A percentile compares a stretch with the other conserved stretches of the same genome.
These are phyloP conservation scores for Falco novaeseelandiae DNA, from an alignment of 2,797 vertebrate species.

Conservation along the genomic window DNA sequence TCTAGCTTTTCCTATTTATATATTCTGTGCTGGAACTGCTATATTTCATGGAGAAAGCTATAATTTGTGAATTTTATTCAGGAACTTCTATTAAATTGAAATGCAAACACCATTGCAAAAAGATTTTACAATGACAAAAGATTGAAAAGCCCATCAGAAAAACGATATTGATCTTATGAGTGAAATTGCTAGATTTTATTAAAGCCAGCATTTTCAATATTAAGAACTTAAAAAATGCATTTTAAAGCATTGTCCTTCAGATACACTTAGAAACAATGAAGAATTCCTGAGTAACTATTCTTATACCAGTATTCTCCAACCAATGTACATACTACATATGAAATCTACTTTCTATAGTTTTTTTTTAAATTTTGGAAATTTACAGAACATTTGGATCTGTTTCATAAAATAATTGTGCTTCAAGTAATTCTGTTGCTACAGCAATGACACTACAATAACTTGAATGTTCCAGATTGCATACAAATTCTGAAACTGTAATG, in stretches of 20 bases:
- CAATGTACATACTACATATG: background rate
- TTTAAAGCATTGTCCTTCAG: slow-evolving; percentile 57
- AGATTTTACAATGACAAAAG: slow-evolving; percentile 49
- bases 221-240: slow-evolving; percentile 45
- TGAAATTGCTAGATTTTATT: slow-evolving; percentile 39
- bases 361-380: slow-evolving; percentile 12
- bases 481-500: background rate
- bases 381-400: slow-evolving; percentile 13
- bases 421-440: slow-evolving; percentile 16
- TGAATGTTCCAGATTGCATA: background rate
- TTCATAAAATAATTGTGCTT: slow-evolving; percentile 59
- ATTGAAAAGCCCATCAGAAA: slow-evolving; percentile 36
- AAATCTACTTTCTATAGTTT: background rate
- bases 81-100: slow-evolving; percentile 68
- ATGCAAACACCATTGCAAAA: slow-evolving; percentile 32
- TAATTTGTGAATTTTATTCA: slow-evolving; percentile 14
- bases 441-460: background rate
- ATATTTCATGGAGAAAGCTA: background rate
- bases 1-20: background rate
- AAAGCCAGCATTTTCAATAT: slow-evolving; percentile 41
- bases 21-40: background rate
- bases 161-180: slow-evolving; percentile 43
- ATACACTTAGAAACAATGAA: slow-evolving; percentile 53
- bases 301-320: slow-evolving; percentile 43
- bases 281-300: slow-evolving; percentile 66